phyloP scores from a whole-genome alignment of 1,140 invertebrate species.

The Neodiprion pinetum region DNA sequence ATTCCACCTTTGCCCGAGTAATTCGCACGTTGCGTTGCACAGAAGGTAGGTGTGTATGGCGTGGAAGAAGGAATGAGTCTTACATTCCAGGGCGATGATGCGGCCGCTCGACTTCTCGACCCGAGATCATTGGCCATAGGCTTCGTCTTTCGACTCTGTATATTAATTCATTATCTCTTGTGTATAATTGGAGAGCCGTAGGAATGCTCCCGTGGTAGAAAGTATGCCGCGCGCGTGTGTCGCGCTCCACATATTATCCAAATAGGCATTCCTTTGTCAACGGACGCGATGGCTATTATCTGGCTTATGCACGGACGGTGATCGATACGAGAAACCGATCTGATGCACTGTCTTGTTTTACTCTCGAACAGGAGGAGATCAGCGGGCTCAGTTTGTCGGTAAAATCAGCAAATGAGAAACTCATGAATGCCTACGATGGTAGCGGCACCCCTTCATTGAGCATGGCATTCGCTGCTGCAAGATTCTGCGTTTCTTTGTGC shows the following conservation, averaged over 20 bases:
- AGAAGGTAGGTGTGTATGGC: no score
- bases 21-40: no score
- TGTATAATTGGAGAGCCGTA: background rate
- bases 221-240: background rate
- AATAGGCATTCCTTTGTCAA: background rate
- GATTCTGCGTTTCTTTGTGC: slow-evolving; percentile 65
- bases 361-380: slow-evolving; percentile 49
- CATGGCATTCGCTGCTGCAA: slow-evolving; percentile 64
- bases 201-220: background rate
- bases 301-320: background rate
- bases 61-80: no score
- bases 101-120: no score
- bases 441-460: slow-evolving; percentile 52
- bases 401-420: slow-evolving; percentile 45
- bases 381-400: slow-evolving; percentile 50
- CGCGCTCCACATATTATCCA: background rate
- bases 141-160: background rate
- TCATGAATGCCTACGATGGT: slow-evolving; percentile 33
- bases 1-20: no score
- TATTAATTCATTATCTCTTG: background rate
- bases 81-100: no score
- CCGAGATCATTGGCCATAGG: background rate
- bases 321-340: background rate
- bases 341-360: background rate
- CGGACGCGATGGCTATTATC: background rate